phyloP scores from a whole-genome alignment of 2,888 invertebrate species.

The Asteroscopus sphinx region DNA sequence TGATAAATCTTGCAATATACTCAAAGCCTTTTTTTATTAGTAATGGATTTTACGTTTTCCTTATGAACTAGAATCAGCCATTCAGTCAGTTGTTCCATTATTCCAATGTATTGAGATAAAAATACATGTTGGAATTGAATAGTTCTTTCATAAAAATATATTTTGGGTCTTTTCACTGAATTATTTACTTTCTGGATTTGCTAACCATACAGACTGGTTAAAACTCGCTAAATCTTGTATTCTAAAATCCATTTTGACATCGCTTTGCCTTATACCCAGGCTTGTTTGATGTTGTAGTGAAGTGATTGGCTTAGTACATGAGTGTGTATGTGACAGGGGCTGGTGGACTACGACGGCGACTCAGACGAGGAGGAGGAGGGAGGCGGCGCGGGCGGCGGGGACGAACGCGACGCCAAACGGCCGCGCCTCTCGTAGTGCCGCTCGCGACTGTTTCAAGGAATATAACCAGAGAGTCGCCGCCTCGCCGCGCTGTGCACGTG shows the following conservation, averaged over 20 bases:
- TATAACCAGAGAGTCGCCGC: constrained; percentile 72
- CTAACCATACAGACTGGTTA: background rate
- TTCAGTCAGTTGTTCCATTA: no score
- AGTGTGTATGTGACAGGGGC: constrained; percentile 89
- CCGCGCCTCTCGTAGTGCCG: constrained; percentile 93
- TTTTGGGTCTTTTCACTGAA: background rate
- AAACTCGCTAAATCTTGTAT: background rate
- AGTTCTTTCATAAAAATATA: background rate
- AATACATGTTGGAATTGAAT: no score
- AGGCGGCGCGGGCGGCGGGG: constrained; percentile 61
- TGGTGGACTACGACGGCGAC: constrained; percentile 99
- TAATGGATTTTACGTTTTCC: background rate
- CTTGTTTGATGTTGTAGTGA: constrained; percentile 21
- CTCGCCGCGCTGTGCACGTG: constrained; percentile 70
- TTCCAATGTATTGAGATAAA: no score
- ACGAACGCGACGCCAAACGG: constrained; percentile 92
- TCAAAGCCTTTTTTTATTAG: no score
- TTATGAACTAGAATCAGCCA: background rate
- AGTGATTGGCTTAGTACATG: constrained; percentile 16
- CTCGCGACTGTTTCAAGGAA: constrained; percentile 76
- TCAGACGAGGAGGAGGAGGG: constrained; percentile 97
- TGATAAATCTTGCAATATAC: no score
- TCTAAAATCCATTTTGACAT: constrained; percentile 15
- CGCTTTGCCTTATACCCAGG: constrained; percentile 36
- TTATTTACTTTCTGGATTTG: background rate